phyloP scores from a whole-genome alignment of 2,113 vertebrate genomes.

The Epinephelus fuscoguttatus region DNA sequence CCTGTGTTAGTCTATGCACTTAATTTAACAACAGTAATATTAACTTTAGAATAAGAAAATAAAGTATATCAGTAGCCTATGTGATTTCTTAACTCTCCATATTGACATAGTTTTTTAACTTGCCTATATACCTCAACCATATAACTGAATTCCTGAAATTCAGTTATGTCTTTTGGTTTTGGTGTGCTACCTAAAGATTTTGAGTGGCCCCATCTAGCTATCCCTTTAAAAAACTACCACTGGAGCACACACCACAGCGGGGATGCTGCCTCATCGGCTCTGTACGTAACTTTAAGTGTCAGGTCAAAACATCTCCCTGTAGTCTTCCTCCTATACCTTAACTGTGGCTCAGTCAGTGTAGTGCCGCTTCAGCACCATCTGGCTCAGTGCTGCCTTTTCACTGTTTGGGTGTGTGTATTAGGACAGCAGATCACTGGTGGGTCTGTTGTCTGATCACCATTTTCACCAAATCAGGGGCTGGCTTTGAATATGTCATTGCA shows the following conservation, averaged over 20 bases:
- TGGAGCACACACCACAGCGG: background rate
- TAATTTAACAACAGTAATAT: too few relatives aligned
- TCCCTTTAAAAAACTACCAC: too few relatives aligned
- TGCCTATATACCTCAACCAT: too few relatives aligned
- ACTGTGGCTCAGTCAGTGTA: background rate
- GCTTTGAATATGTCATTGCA: background rate
- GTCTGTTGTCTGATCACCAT: background rate
- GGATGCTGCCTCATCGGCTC: background rate
- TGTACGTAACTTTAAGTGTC: background rate
- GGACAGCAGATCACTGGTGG: background rate
- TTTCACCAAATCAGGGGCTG: background rate
- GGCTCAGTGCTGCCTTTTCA: constrained; percentile 1
- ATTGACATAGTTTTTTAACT: too few relatives aligned
- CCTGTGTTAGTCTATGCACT: too few relatives aligned
- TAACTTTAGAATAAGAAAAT: too few relatives aligned
- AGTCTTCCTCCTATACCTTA: constrained; percentile 5
- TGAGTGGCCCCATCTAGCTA: too few relatives aligned
- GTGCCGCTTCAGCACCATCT: constrained; percentile 13
- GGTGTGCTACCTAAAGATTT: too few relatives aligned
- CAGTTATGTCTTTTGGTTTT: too few relatives aligned
- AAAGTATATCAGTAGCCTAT: too few relatives aligned
- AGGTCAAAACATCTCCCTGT: constrained; percentile 4
- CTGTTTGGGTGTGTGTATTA: background rate
- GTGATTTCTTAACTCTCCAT: too few relatives aligned
- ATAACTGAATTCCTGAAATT: too few relatives aligned